Base-by-base conservation (phyloP, 2,797 vertebrate species). In the Odontamblyopus lacepedii region DNA sequence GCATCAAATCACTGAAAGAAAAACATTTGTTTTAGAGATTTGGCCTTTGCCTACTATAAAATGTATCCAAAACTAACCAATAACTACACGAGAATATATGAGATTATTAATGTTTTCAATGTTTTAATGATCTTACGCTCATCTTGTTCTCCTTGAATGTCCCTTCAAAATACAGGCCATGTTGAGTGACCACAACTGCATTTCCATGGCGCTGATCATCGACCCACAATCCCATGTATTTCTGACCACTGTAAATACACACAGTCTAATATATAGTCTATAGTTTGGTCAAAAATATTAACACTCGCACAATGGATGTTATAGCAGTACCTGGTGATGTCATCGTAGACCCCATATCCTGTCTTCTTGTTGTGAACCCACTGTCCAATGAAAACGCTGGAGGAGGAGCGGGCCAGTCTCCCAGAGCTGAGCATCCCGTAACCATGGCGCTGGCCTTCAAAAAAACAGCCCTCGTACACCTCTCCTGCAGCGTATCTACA, bases 171-270 rank as follows among this genome's bases (percentile, higher is more conserved):
- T 99, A 99, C 11, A 97, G 81, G 7, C 97, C 95, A 81, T 95
- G 95, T 88, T 99, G 98, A 5, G 96, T 99, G 74, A 99, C 95
- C 5, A 99, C 95, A 16, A 96, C 93, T 6, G 95, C 96, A 1
- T 82, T 94, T 64, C 98, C 97, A 48, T 98, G 95, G 26, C 96
- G 94, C 69, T 94, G 87, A 70, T 98, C 97, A 9, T 99, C 97
- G 76, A 93, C 89, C 98, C 98, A 99, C 92, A 94, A 91, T 15
- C 98, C 98, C 96, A 99, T 98, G 78, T 97, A 99, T 85, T 99
- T 98, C 82, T 99, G 96, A 65, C 98, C 98, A 83, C 98, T 99
- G 82, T 18, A 53, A 30, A 76, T 59, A 71, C 53, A 19, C 29
- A n/a, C 35, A 38, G 35, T 38, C 35, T 35, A 35, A 35, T 35